Conservation (phyloP, 2,888 invertebrate genomes). For the Cybosia mesomella region DNA sequence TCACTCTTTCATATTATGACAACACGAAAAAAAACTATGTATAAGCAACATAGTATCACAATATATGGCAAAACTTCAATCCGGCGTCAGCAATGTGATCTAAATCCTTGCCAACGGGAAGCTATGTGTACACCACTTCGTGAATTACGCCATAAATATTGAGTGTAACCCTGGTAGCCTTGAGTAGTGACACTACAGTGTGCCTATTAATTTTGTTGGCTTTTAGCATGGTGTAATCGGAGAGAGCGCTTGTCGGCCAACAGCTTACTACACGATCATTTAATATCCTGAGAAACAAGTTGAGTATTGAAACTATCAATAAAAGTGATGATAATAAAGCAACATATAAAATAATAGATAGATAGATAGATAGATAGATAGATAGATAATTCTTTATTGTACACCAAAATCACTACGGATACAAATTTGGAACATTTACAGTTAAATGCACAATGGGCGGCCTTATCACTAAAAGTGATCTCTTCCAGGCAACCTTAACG, state of each 20-base stretch:
- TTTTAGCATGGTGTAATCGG: conserved; percentile 45
- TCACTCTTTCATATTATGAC: neutral
- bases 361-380: too few species aligned
- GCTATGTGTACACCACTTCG: neutral
- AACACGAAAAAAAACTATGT: neutral
- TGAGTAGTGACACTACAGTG: conserved; percentile 7
- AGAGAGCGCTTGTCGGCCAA: conserved; percentile 22
- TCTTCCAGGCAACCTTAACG: too few species aligned
- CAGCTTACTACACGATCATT: neutral
- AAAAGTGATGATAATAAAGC: neutral
- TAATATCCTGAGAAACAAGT: neutral
- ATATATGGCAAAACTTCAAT: neutral
- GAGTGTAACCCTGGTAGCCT: neutral
- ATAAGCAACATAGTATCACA: neutral
- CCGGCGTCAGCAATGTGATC: neutral
- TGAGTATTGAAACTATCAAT: neutral
- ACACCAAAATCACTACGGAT: too few species aligned
- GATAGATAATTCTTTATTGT: too few species aligned
- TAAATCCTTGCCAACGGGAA: neutral
- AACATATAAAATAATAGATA: too few species aligned
- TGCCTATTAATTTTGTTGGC: conserved; percentile 38
- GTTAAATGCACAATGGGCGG: too few species aligned
- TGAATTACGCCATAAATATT: conserved; percentile 5
- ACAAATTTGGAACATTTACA: too few species aligned
- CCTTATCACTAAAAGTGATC: too few species aligned